phyloP scores from a whole-genome alignment of 1,140 invertebrate genomes.

The Drosophila varians region DNA sequence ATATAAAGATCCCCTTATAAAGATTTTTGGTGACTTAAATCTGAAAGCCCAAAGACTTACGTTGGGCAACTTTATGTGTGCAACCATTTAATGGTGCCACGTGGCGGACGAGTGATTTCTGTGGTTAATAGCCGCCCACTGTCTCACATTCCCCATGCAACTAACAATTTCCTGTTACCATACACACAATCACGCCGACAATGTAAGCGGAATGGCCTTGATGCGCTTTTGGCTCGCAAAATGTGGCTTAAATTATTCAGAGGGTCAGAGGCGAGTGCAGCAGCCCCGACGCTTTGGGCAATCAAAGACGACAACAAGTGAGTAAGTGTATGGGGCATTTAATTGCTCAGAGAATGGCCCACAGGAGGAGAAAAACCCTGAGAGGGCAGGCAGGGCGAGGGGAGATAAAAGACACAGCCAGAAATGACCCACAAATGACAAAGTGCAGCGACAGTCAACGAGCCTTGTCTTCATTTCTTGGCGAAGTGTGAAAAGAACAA shows the following conservation, averaged over 20 bases:
- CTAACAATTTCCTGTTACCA: slow-evolving; percentile 52
- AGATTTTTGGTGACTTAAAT: not conserved
- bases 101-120: slow-evolving; percentile 1
- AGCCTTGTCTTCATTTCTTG: slow-evolving; percentile 48
- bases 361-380: not conserved
- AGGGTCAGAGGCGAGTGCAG: slow-evolving; percentile 32
- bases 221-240: slow-evolving; percentile 66
- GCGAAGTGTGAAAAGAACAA: slow-evolving; percentile 65
- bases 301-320: slow-evolving; percentile 63
- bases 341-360: slow-evolving; percentile 66
- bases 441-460: slow-evolving; percentile 72
- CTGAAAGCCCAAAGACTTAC: not conserved
- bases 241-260: slow-evolving; percentile 74
- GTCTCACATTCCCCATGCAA: slow-evolving; percentile 32
- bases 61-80: not conserved
- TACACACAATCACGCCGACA: slow-evolving; percentile 30
- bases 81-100: not conserved
- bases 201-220: slow-evolving; percentile 38
- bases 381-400: not conserved
- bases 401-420: slow-evolving; percentile 4
- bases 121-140: slow-evolving; percentile 3
- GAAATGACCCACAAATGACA: slow-evolving; percentile 68
- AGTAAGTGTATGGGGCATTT: slow-evolving; percentile 57
- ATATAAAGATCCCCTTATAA: not conserved
- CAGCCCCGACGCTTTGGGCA: slow-evolving; percentile 47